Conservation (phyloP, 2,797 vertebrate genomes). For the Hydrophis major region DNA sequence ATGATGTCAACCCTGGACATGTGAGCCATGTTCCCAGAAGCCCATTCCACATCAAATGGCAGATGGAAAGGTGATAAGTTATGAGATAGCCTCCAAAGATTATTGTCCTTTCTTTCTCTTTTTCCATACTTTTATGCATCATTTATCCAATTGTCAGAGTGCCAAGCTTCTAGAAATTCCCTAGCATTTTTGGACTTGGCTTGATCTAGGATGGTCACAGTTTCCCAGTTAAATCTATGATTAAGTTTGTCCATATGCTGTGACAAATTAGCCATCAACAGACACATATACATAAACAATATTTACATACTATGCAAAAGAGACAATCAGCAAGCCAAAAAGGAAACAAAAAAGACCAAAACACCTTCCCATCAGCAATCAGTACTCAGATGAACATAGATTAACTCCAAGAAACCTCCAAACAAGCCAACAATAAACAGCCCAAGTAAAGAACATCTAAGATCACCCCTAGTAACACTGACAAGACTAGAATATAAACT, state of each 20-base stretch:
- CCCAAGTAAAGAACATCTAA: not conserved
- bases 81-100: not conserved
- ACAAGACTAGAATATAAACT: not conserved
- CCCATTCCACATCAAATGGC: not conserved
- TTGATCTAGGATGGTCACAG: not conserved
- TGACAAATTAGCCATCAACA: not conserved
- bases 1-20: not conserved
- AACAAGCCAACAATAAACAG: not conserved
- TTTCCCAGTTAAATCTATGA: not conserved
- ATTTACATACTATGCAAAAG: not conserved
- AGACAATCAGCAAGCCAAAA: not conserved
- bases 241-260: not conserved
- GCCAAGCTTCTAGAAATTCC: not conserved
- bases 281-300: not conserved
- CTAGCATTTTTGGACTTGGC: not conserved
- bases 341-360: not conserved
- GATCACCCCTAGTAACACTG: not conserved
- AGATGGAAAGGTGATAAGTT: not conserved
- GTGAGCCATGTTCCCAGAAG: not conserved
- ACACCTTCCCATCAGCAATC: not conserved
- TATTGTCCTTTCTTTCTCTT: not conserved
- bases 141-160: not conserved
- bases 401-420: not conserved
- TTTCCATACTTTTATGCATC: not conserved
- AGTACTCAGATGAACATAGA: not conserved